Conservation (phyloP, 2,113 vertebrate genomes). For the Poeciliopsis retropinna region DNA sequence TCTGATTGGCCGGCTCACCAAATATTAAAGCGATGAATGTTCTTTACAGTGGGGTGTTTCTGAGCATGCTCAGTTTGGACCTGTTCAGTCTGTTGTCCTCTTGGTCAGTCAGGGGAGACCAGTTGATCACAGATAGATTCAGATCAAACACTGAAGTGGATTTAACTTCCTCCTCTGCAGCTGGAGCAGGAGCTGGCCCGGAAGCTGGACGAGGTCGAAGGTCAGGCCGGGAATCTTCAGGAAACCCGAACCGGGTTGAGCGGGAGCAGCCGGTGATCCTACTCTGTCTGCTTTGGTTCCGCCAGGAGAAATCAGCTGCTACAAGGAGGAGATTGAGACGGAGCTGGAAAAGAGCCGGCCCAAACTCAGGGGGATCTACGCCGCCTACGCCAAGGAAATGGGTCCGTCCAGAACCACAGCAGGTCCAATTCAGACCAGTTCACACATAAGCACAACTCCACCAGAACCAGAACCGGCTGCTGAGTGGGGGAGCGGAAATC, state of each 20-base stretch:
- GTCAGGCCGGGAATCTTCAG: slow-evolving; percentile 64
- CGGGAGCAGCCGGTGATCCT: background rate
- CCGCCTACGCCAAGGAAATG: slow-evolving; percentile 83
- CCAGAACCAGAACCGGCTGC: no score
- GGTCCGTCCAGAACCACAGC: slow-evolving; percentile 26
- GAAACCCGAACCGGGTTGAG: background rate
- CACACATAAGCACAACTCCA: no score
- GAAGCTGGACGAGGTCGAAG: slow-evolving; percentile 95
- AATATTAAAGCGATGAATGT: no score
- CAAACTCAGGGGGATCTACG: slow-evolving; percentile 89
- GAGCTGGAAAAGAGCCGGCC: slow-evolving; percentile 93
- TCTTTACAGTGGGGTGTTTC: no score
- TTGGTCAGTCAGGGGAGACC: background rate
- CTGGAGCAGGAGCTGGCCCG: slow-evolving; percentile 90
- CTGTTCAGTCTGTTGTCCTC: background rate
- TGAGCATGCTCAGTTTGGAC: no score
- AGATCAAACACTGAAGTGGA: background rate
- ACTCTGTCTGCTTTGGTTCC: background rate
- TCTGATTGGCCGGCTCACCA: slow-evolving; percentile 15
- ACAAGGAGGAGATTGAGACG: slow-evolving; percentile 93
- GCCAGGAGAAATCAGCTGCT: slow-evolving; percentile 92
- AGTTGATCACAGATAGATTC: no score
- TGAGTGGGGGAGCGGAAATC: no score
- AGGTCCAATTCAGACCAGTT: no score
- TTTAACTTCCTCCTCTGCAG: slow-evolving; percentile 73